These are phyloP conservation scores for Xenopus petersii DNA, from an alignment of 2,797 vertebrate genomes.

Conservation along the genomic window DNA sequence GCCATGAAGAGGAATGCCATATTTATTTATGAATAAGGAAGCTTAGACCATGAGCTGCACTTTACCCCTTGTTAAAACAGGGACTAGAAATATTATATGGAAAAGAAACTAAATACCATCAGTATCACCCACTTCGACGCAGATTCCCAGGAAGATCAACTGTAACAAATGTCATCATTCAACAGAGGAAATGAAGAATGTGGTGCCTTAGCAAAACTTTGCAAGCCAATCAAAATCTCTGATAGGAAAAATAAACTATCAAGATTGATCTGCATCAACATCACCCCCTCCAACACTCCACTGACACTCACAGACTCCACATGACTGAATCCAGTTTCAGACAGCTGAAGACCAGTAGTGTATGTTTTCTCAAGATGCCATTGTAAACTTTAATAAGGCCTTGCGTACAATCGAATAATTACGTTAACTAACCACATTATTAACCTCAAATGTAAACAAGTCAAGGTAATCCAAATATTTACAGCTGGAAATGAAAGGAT, in stretches of 20 bases:
- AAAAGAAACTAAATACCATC: slow-evolving; percentile 1
- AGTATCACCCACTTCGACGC: not conserved
- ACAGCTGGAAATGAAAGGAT: slow-evolving; percentile 28
- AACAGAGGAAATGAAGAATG: slow-evolving; percentile 67
- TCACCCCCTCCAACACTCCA: slow-evolving; percentile 35
- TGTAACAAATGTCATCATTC: slow-evolving; percentile 60
- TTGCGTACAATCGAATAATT: slow-evolving; percentile 25
- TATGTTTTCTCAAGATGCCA: slow-evolving; percentile 44
- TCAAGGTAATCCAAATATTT: slow-evolving; percentile 44
- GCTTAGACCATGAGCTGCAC: not conserved
- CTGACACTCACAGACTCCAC: slow-evolving; percentile 61
- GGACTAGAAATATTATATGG: no score
- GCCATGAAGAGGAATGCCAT: not conserved
- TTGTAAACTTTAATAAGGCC: slow-evolving; percentile 8
- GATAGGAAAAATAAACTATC: slow-evolving; percentile 73
- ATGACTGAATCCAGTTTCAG: slow-evolving; percentile 54
- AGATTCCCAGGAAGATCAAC: slow-evolving; percentile 9
- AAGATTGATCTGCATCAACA: slow-evolving; percentile 65
- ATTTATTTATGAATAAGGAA: not conserved
- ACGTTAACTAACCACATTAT: slow-evolving; percentile 7
- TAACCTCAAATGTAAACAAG: slow-evolving; percentile 22
- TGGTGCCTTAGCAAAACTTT: slow-evolving; percentile 61
- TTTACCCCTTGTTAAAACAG: not conserved
- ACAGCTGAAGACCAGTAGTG: slow-evolving; percentile 52
- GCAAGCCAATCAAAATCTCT: slow-evolving; percentile 63